Evolutionary conservation across 2,797 vertebrate species (phyloP).

Genomic region (Aulostomus chinensis): DNA sequence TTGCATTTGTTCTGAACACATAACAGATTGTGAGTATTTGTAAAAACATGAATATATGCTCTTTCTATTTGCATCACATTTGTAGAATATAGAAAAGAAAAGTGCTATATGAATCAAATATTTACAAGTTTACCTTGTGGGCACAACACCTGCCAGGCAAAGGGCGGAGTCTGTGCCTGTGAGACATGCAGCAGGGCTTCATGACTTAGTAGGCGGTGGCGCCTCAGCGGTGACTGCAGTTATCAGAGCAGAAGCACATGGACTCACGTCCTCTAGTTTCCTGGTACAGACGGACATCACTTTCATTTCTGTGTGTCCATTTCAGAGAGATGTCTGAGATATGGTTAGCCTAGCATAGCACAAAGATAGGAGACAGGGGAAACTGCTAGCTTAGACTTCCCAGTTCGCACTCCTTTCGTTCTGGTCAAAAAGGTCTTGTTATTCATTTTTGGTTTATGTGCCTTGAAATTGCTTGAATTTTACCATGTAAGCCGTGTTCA

Average conservation of each 20-base stretch:
- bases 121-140: conserved; percentile 6
- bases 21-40: too few species aligned
- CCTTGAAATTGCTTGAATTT: too few species aligned
- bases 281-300: neutral
- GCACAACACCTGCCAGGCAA: neutral
- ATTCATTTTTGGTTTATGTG: too few species aligned
- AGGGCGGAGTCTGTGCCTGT: neutral
- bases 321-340: neutral
- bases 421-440: too few species aligned
- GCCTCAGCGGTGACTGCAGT: too few species aligned
- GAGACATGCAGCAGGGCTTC: neutral
- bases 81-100: conserved; percentile 3
- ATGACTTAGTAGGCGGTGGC: neutral
- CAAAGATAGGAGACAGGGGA: too few species aligned
- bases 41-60: too few species aligned
- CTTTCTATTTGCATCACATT: neutral
- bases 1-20: too few species aligned
- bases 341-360: conserved; percentile 25
- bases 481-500: too few species aligned
- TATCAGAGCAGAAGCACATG: neutral
- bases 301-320: neutral
- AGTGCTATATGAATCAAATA: conserved; percentile 18
- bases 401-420: too few species aligned
- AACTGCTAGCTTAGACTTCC: too few species aligned
- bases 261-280: neutral